Evolutionary conservation across 1,140 invertebrate species (phyloP).

Genomic region (fruit fly (Drosophila melanogaster)): DNA sequence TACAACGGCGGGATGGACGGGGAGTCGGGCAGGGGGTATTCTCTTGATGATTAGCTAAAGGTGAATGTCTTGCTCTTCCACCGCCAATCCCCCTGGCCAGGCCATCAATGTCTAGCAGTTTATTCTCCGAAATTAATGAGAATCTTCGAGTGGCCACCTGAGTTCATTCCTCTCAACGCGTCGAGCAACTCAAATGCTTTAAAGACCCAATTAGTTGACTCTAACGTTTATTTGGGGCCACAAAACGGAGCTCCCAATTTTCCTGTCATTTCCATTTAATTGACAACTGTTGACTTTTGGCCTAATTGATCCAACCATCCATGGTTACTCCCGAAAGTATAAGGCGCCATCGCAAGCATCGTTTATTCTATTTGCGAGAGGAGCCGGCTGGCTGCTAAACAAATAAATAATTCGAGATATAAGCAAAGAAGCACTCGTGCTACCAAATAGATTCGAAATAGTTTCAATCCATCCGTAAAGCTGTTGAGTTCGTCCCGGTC

Average conservation of each 20-base stretch:
- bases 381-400: slow-evolving; percentile 21
- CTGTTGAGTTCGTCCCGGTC: slow-evolving; percentile 25
- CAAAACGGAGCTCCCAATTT: slow-evolving; percentile 43
- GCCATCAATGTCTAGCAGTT: slow-evolving; percentile 19
- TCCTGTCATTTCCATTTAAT: slow-evolving; percentile 63
- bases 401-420: slow-evolving; percentile 54
- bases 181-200: slow-evolving; percentile 25
- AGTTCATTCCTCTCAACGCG: slow-evolving; percentile 56
- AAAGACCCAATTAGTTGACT: slow-evolving; percentile 66
- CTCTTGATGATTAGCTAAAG: slow-evolving; percentile 43
- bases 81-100: slow-evolving; percentile 3
- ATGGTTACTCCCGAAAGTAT: too few species aligned
- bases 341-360: neutral
- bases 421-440: slow-evolving; percentile 25
- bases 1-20: neutral
- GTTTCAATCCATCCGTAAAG: slow-evolving; percentile 39
- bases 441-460: slow-evolving; percentile 39
- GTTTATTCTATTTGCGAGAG: slow-evolving; percentile 6
- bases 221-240: slow-evolving; percentile 53
- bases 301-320: slow-evolving; percentile 46
- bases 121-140: slow-evolving; percentile 61
- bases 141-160: slow-evolving; percentile 29
- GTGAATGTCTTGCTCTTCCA: slow-evolving; percentile 40
- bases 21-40: slow-evolving; percentile 4
- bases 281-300: slow-evolving; percentile 61